Evolutionary conservation across 2,113 vertebrate species (phyloP).

Genomic region (Leucopsar rothschildi): DNA sequence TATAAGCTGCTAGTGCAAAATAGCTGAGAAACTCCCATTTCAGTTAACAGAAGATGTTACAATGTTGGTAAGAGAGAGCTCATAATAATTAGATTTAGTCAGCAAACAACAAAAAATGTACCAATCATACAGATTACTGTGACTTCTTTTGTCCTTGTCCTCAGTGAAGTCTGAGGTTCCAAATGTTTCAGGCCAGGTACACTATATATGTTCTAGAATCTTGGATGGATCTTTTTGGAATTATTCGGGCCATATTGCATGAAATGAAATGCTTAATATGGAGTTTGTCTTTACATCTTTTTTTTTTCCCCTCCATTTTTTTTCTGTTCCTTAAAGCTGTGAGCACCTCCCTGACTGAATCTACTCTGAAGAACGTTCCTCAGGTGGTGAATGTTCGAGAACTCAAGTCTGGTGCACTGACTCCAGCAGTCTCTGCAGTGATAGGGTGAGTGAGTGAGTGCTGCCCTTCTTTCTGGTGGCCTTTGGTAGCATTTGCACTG

Average conservation of each 20-base stretch:
- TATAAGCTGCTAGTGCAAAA: neutral
- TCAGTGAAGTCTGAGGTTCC: neutral
- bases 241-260: neutral
- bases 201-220: neutral
- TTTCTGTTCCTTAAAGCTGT: constrained; percentile 44
- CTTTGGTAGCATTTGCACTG: neutral
- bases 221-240: neutral
- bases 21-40: neutral
- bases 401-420: constrained; percentile 73
- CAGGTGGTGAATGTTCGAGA: constrained; percentile 92
- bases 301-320: accelerated
- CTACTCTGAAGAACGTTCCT: constrained; percentile 87
- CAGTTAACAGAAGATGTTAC: neutral
- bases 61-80: neutral
- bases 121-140: neutral
- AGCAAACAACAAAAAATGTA: neutral
- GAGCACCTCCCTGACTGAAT: constrained; percentile 82
- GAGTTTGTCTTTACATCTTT: neutral
- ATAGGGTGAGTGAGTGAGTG: constrained; percentile 77
- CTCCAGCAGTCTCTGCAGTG: constrained; percentile 61
- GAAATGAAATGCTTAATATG: neutral
- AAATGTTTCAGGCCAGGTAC: neutral
- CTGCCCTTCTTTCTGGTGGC: neutral
- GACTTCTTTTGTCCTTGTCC: neutral
- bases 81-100: neutral